Percentiles rank a stretch among this genome's conserved stretches.
Evolutionary conservation across 2,888 invertebrate species (phyloP).

Genomic region (Siphlonurus alternatus): DNA sequence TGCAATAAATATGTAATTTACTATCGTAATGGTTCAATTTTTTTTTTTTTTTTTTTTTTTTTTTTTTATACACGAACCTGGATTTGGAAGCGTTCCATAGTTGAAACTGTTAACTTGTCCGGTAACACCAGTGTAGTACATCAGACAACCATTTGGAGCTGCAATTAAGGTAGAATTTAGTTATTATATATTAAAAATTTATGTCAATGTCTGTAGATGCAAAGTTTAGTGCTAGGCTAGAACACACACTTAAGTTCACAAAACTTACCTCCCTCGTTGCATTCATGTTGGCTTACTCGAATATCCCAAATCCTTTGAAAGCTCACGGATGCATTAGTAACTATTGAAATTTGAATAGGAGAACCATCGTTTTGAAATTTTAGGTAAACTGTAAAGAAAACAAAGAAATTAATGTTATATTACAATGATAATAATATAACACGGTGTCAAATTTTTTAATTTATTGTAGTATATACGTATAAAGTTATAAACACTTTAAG

Average conservation of each 20-base stretch:
- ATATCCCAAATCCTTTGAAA: constrained; percentile 59
- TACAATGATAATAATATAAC: neutral
- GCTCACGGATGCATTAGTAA: constrained; percentile 39
- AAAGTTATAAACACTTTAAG: too few species aligned
- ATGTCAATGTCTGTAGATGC: neutral
- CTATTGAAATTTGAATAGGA: constrained; percentile 48
- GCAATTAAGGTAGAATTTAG: constrained; percentile 17
- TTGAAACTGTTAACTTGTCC: constrained; percentile 60
- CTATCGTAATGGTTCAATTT: too few species aligned
- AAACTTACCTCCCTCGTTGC: neutral
- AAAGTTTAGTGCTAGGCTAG: too few species aligned
- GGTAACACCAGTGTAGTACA: constrained; percentile 44
- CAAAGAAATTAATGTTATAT: too few species aligned
- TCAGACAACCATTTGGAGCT: constrained; percentile 65
- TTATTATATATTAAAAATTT: neutral
- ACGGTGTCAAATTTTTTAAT: too few species aligned
- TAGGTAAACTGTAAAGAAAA: constrained; percentile 38
- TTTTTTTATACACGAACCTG: too few species aligned
- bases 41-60: too few species aligned
- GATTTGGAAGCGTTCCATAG: constrained; percentile 46
- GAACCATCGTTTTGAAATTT: constrained; percentile 46
- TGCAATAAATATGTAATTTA: too few species aligned
- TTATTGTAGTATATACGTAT: too few species aligned
- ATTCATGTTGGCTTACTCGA: constrained; percentile 41
- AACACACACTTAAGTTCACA: too few species aligned